phyloP scores from a whole-genome alignment of 1,140 invertebrate genomes.

The Pachypsylla venusta region DNA sequence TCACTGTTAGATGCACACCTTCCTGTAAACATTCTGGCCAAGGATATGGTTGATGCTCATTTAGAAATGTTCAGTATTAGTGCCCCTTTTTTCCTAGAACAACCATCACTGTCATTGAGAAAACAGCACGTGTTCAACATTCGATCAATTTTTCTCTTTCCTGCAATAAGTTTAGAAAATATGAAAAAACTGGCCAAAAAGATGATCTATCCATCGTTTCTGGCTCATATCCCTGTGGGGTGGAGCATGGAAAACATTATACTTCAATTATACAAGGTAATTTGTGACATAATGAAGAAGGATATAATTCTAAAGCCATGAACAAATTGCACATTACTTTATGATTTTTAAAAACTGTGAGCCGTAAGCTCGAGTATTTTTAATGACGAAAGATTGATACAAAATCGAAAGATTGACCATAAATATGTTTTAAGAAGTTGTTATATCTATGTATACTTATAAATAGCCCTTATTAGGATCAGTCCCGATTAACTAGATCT shows the following conservation, averaged over 20 bases:
- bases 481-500: no score
- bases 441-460: no score
- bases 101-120: neutral
- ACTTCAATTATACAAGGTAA: neutral
- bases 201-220: neutral
- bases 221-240: neutral
- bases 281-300: no score
- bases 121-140: neutral
- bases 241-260: constrained; percentile 1
- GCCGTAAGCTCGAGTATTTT: no score
- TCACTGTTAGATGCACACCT: neutral
- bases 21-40: neutral
- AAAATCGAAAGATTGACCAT: no score
- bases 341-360: no score
- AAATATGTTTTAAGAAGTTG: no score
- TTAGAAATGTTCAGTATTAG: neutral
- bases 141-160: neutral
- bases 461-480: no score
- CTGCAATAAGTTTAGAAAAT: neutral
- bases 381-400: no score
- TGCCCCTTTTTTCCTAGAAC: neutral
- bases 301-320: no score
- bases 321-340: no score
- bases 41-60: neutral
- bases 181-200: neutral